phyloP scores from a whole-genome alignment of 2,888 invertebrate genomes.

The Leptinotarsa haldemani region DNA sequence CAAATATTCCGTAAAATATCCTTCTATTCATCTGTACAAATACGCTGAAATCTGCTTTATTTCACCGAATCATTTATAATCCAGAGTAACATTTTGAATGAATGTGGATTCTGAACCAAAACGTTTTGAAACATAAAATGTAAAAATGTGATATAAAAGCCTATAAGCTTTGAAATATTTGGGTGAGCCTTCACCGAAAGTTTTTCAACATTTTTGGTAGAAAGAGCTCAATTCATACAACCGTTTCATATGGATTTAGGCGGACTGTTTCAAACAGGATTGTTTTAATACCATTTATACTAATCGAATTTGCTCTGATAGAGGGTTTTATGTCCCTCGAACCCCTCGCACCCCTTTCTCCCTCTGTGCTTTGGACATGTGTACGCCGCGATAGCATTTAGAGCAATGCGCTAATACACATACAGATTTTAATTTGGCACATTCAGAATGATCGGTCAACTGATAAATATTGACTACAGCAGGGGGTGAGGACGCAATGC shows the following conservation, averaged over 20 bases:
- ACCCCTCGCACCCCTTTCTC: constrained; percentile 43
- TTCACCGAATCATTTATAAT: not conserved
- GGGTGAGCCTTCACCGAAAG: constrained; percentile 45
- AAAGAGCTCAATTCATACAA: constrained; percentile 40
- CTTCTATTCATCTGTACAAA: not conserved
- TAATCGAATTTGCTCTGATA: constrained; percentile 70
- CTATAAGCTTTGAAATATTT: constrained; percentile 42
- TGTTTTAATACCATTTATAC: constrained; percentile 73
- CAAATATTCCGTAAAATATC: not conserved
- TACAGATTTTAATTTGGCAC: constrained; percentile 62
- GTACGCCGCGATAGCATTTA: constrained; percentile 61
- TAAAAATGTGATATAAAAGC: constrained; percentile 36
- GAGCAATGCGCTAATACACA: constrained; percentile 60
- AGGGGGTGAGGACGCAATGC: constrained; percentile 54
- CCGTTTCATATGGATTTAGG: constrained; percentile 55
- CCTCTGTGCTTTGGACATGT: constrained; percentile 53
- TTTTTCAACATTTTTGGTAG: constrained; percentile 53
- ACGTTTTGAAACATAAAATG: constrained; percentile 6
- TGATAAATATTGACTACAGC: constrained; percentile 63
- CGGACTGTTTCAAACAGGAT: constrained; percentile 67
- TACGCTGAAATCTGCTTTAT: not conserved
- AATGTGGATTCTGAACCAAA: not conserved
- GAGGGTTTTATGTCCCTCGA: constrained; percentile 52
- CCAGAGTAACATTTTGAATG: not conserved
- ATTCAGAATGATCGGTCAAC: constrained; percentile 64